Evolutionary conservation across 2,113 vertebrate genomes (phyloP), one percentile per base, ranked within the genome.

Genomic region (Mustela lutreola): DNA sequence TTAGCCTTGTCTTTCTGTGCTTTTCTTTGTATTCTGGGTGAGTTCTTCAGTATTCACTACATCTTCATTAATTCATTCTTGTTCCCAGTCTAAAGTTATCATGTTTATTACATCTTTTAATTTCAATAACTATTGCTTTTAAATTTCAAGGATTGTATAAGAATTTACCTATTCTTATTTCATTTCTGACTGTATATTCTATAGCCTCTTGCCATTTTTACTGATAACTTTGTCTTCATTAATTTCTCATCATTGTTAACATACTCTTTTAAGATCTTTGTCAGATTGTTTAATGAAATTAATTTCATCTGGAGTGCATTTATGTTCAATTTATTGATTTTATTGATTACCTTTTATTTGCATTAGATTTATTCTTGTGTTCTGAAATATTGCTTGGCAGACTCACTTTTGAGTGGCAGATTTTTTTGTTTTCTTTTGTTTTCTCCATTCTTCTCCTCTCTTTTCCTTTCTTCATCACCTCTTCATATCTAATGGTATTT

Each of bases 61-160:
- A 2, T 11, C 95, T 95, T 95, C 14, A 56, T 97, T 93, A 80
- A 67, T 62, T 95, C 4, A 53, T 15, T 84, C 79, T 89, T 84
- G 73, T 39, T 70, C 39, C 11, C 28, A 58, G 3, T 36, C 26
- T 93, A 19, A 62, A 71, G 9, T 83, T 83, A 93, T 53, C n/a
- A 10, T 9, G 48, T 60, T 63, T 56, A 56, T 48, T 67, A 2
- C 31, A 65, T 93, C 42, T 53, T 90, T 97, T 79, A 45, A 70
- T 82, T 89, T 39, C 5, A 70, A 11, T 65, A 78, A 42, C 45
- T 93, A 0, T 86, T 36, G 26, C 78, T 89, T 92, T 87, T 79
- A 33, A 79, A 26, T 83, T 93, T 89, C 28, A 82, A 26, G 11
- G 39, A 94, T 79, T 45, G 0, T 71, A n/a, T 73, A 75, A 28